These are phyloP conservation scores for Bostrychus sinensis DNA, from an alignment of 2,113 vertebrate genomes.

Conservation along the genomic window DNA sequence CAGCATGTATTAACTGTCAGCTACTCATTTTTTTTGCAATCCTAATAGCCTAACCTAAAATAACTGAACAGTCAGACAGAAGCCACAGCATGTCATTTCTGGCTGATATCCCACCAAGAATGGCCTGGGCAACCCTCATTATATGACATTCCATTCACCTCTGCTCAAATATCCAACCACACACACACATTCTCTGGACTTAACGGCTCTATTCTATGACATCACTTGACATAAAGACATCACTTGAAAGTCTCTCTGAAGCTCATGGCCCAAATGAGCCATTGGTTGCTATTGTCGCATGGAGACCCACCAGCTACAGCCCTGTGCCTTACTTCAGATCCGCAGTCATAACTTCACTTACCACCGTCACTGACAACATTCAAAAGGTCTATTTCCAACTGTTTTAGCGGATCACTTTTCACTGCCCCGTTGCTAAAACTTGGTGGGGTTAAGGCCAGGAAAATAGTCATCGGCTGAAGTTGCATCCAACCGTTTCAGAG, in stretches of 20 bases:
- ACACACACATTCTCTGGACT: conserved; percentile 38
- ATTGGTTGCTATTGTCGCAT: conserved; percentile 30
- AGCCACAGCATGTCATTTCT: neutral
- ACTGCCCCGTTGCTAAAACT: conserved; percentile 61
- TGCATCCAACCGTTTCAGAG: conserved; percentile 55
- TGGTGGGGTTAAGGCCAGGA: conserved; percentile 60
- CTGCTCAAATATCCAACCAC: conserved; percentile 30
- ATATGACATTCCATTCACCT: conserved; percentile 32
- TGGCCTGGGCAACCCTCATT: neutral
- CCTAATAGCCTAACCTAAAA: neutral
- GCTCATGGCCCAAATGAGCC: conserved; percentile 19
- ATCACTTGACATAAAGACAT: conserved; percentile 48
- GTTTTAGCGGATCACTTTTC: conserved; percentile 62
- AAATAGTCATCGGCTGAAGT: conserved; percentile 64
- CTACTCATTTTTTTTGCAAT: neutral
- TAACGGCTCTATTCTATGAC: conserved; percentile 21
- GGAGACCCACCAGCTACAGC: conserved; percentile 18
- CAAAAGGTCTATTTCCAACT: conserved; percentile 50
- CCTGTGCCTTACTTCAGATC: conserved; percentile 43
- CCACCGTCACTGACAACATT: conserved; percentile 51
- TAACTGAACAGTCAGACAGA: conserved; percentile 4
- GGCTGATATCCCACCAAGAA: conserved; percentile 34
- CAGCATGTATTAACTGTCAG: conserved; percentile 2
- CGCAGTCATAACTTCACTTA: conserved; percentile 47
- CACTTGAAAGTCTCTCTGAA: conserved; percentile 43